Evolutionary conservation across 2,888 invertebrate genomes (phyloP).

Genomic region (Dromius quadrimaculatus): DNA sequence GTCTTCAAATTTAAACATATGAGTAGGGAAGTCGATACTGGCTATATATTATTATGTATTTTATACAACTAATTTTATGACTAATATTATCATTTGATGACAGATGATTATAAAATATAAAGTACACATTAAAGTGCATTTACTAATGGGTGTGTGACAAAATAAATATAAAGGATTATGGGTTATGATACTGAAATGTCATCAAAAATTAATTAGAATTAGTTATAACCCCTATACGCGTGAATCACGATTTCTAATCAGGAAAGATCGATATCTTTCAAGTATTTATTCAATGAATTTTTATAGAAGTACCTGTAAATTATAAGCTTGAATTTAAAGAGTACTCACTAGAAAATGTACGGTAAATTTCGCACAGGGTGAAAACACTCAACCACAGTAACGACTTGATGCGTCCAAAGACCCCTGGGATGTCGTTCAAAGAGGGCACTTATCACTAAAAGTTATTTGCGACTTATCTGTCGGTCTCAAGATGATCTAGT

Average conservation of each 20-base stretch:
- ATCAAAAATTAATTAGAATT: slow-evolving; percentile 7
- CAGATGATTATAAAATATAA: no score
- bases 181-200: slow-evolving; percentile 13
- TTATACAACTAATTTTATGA: no score
- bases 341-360: slow-evolving; percentile 28
- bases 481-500: not conserved
- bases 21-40: no score
- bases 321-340: slow-evolving; percentile 5
- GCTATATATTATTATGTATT: no score
- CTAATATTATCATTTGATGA: no score
- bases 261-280: slow-evolving; percentile 4
- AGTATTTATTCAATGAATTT: not conserved
- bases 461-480: slow-evolving; percentile 17
- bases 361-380: slow-evolving; percentile 21
- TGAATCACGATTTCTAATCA: not conserved
- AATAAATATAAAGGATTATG: not conserved
- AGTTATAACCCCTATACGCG: slow-evolving; percentile 2
- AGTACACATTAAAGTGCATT: no score
- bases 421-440: slow-evolving; percentile 21
- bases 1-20: no score
- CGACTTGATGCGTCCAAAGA: slow-evolving; percentile 34
- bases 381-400: slow-evolving; percentile 44
- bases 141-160: no score
- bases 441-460: slow-evolving; percentile 26
- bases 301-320: not conserved